Evolutionary conservation across 2,797 vertebrate genomes (phyloP).

Genomic region (Sebastes cheni): DNA sequence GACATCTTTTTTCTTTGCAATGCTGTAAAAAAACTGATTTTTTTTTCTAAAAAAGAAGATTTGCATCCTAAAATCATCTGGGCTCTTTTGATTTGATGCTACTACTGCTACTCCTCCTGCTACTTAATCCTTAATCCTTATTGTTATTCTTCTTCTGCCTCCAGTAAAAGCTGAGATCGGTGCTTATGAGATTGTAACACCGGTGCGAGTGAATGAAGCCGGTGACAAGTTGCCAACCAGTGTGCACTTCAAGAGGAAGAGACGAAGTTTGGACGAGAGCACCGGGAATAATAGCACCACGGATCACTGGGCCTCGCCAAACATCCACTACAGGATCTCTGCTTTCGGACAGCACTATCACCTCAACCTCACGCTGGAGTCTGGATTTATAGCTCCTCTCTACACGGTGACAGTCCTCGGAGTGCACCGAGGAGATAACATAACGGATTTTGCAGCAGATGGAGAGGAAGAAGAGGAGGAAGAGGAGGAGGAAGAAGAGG

Average conservation of each 20-base stretch:
- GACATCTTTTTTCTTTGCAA: too few species aligned
- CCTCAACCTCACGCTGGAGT: slow-evolving; percentile 93
- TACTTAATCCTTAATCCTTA: neutral
- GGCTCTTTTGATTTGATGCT: neutral
- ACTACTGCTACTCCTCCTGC: neutral
- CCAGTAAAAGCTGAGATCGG: slow-evolving; percentile 86
- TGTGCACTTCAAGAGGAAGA: slow-evolving; percentile 94
- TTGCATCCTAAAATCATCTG: neutral
- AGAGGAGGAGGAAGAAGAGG: slow-evolving; percentile 70
- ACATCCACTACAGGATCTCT: slow-evolving; percentile 91
- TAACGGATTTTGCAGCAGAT: slow-evolving; percentile 82
- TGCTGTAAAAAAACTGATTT: too few species aligned
- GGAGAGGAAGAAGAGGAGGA: slow-evolving; percentile 20
- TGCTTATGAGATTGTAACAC: slow-evolving; percentile 93
- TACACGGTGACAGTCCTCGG: slow-evolving; percentile 94
- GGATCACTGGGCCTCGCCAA: slow-evolving; percentile 85
- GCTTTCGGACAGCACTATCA: slow-evolving; percentile 94
- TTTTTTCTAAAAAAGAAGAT: neutral
- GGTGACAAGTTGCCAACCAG: slow-evolving; percentile 90
- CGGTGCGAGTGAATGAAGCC: slow-evolving; percentile 90
- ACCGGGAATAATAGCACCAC: slow-evolving; percentile 63
- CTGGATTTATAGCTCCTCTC: slow-evolving; percentile 95
- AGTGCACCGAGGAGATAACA: slow-evolving; percentile 80
- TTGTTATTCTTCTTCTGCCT: slow-evolving; percentile 30
- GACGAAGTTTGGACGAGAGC: slow-evolving; percentile 84